Percentiles rank a stretch among this genome's conserved stretches.
Conservation (phyloP, 2,888 invertebrate species). For the Sinohyriopsis cumingii region DNA sequence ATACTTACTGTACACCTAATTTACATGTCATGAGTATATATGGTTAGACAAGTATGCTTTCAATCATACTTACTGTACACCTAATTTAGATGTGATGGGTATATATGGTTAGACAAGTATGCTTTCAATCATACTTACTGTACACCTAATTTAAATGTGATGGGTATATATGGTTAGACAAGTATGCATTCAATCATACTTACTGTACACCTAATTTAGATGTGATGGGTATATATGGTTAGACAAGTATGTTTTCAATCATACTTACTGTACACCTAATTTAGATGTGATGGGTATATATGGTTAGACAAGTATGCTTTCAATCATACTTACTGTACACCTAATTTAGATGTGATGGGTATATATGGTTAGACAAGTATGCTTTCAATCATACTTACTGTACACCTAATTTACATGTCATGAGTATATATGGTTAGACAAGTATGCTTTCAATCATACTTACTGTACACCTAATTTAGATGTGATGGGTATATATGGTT, state of each 20-base stretch:
- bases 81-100: constrained; percentile 25
- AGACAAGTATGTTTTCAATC: neutral
- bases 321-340: constrained; percentile 26
- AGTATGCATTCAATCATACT: constrained; percentile 50
- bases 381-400: constrained; percentile 14
- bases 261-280: constrained; percentile 33
- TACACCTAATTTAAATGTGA: constrained; percentile 21
- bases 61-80: constrained; percentile 26
- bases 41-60: no score
- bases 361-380: no score
- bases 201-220: no score
- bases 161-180: neutral
- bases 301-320: no score
- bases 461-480: no score
- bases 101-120: no score
- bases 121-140: constrained; percentile 14
- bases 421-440: neutral
- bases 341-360: constrained; percentile 25
- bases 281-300: constrained; percentile 16
- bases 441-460: constrained; percentile 50
- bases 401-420: constrained; percentile 21
- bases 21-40: constrained; percentile 16
- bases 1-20: constrained; percentile 33
- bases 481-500: no score
- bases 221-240: no score